Evolutionary conservation across 2,888 invertebrate species (phyloP).

Genomic region (Eupithecia subumbrata): DNA sequence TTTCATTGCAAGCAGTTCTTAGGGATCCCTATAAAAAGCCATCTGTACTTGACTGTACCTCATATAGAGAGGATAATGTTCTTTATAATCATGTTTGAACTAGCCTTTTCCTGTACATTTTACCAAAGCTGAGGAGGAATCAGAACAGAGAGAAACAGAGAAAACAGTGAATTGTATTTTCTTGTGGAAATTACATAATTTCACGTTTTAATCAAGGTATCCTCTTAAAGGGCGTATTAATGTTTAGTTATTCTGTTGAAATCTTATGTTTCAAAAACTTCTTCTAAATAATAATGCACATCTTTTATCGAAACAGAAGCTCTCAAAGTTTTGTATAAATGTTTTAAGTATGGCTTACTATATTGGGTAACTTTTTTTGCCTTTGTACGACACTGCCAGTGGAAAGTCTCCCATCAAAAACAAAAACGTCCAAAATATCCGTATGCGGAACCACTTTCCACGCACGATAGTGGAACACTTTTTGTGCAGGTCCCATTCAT

Average conservation of each 20-base stretch:
- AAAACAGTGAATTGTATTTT: neutral
- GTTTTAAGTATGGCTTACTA: no score
- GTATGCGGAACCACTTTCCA: conserved; percentile 41
- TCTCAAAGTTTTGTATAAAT: no score
- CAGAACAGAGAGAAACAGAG: neutral
- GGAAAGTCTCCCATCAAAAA: neutral
- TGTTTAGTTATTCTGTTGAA: no score
- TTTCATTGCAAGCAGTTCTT: conserved; percentile 71
- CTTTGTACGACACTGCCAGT: neutral
- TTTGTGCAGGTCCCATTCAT: conserved; percentile 63
- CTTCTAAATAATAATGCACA: no score
- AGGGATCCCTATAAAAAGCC: conserved; percentile 58
- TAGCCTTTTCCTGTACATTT: conserved; percentile 14
- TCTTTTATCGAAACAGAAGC: no score
- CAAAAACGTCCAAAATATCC: neutral
- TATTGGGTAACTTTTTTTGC: no score
- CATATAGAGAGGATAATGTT: conserved; percentile 28
- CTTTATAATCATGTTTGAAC: conserved; percentile 30
- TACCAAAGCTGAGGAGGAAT: neutral
- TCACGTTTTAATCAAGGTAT: neutral
- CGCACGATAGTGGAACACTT: conserved; percentile 30
- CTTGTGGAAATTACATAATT: neutral
- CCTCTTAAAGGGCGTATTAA: no score
- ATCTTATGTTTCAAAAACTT: no score
- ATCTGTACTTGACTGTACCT: conserved; percentile 45